Base-by-base conservation (phyloP, 2,888 invertebrate species). In the Heliconius ethilla region DNA sequence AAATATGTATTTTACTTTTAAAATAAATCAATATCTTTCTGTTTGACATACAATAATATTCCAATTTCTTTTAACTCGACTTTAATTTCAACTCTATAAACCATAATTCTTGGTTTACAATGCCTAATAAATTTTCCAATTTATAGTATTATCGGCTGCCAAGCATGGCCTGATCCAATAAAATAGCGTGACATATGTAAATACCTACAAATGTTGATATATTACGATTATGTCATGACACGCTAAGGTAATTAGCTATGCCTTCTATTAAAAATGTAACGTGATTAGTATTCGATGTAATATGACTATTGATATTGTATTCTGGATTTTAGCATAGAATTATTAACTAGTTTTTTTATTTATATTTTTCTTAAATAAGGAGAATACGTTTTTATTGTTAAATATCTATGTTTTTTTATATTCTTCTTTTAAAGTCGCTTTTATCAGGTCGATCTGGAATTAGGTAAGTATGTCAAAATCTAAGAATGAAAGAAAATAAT, bases 171-270 rank as follows among this genome's bases (percentile, higher is more conserved):
- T 72, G 70, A 63, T 70, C 63, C 70, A 63, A 70, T 69, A 33
- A 63, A 70, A 63, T 76, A 72, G 76, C 76, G 76, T 72, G 76
- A 27, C 70, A 63, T 51, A 70, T 65, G 63, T 76, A 70, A 70
- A 67, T 67, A 40, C 69, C 4, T 69, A 45, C 15, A 25, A 40
- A 70, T 74, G 76, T 73, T 75, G 27, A 51, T 29, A 33, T 27
- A 45, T 63, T 70, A 70, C 65, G 70, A 25, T 72, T 37, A 59
- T 72, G 33, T 37, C 70, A 79, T 62, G 70, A 27, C 45, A 59
- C 75, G 73, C 72, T 62, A 51, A 75, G 66, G 45, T 45, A 73
- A 70, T 79, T 33, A 40, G 51, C 37, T 22, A 37, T 15, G 22
- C 11, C 37, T n/a, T 37, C 45, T 40, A 69, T 15, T 45, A 25